These are phyloP conservation scores for Magallana gigas DNA, from an alignment of 1,140 invertebrate genomes.

Conservation along the genomic window DNA sequence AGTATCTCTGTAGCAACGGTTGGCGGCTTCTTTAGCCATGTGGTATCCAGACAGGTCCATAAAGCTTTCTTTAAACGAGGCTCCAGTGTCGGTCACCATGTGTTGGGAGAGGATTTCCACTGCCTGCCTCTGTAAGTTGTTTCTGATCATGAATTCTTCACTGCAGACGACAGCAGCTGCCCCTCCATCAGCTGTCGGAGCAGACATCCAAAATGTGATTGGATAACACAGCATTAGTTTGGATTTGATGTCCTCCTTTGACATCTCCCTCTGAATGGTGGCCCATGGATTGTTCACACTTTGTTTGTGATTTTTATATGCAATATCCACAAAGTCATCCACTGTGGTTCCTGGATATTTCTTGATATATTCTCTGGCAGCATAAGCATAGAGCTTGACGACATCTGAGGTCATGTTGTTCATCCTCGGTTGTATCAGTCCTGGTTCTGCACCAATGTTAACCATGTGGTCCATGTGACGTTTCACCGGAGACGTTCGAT, in stretches of 20 bases:
- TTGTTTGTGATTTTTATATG: conserved; percentile 98
- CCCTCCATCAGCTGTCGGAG: conserved; percentile 96
- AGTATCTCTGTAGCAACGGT: conserved; percentile 88
- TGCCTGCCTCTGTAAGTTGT: conserved; percentile 88
- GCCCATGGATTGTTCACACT: conserved; percentile 94
- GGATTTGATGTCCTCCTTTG: conserved; percentile 59
- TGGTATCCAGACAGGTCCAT: conserved; percentile 95
- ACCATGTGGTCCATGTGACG: conserved; percentile 75
- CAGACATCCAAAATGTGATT: conserved; percentile 74
- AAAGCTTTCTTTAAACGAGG: conserved; percentile 92
- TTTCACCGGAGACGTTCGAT: conserved; percentile 70
- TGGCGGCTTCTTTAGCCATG: conserved; percentile 93
- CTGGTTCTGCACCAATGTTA: conserved; percentile 72
- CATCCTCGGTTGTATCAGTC: conserved; percentile 68
- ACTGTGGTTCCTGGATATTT: conserved; percentile 92
- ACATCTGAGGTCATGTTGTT: conserved; percentile 76
- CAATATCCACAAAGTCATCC: conserved; percentile 97
- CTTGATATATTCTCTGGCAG: conserved; percentile 96
- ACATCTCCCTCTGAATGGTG: conserved; percentile 60
- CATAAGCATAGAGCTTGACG: conserved; percentile 94
- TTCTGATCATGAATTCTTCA: conserved; percentile 91
- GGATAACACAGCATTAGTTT: conserved; percentile 71
- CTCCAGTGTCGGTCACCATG: conserved; percentile 94
- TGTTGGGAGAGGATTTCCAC: conserved; percentile 96
- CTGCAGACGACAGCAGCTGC: conserved; percentile 94